Conservation (phyloP, 2,888 invertebrate species). For the Malthinus flaveolus region DNA sequence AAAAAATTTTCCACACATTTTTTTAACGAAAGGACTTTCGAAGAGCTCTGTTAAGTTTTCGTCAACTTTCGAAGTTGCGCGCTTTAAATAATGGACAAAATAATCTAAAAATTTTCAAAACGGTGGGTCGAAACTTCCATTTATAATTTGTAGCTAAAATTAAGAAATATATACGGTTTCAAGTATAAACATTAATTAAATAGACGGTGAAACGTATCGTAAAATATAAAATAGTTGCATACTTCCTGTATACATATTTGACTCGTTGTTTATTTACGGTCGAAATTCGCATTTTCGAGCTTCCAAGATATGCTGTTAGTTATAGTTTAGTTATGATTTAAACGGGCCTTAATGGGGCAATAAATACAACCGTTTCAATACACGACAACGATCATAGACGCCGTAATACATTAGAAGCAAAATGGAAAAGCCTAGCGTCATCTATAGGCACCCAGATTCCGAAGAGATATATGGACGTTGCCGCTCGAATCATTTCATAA, state of each 20-base stretch:
- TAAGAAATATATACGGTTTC: neutral
- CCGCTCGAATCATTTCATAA: conserved; percentile 47
- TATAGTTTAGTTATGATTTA: conserved; percentile 63
- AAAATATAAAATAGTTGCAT: conserved; percentile 17
- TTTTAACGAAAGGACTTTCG: no score
- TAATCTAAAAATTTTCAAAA: no score
- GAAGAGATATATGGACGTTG: conserved; percentile 43
- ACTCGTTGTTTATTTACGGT: conserved; percentile 45
- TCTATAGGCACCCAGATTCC: conserved; percentile 44
- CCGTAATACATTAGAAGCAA: conserved; percentile 51
- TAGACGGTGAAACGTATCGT: neutral
- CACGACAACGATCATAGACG: conserved; percentile 54
- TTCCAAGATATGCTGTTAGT: conserved; percentile 54
- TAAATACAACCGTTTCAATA: conserved; percentile 65
- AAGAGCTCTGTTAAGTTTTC: no score
- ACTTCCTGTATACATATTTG: conserved; percentile 28
- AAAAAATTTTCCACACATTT: no score
- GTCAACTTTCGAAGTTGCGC: no score
- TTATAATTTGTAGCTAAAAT: no score
- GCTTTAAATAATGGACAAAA: no score
- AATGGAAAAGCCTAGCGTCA: conserved; percentile 46
- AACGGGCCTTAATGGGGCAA: conserved; percentile 64
- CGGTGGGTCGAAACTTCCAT: no score
- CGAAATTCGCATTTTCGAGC: conserved; percentile 38
- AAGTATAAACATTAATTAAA: neutral